These are phyloP conservation scores for Synergus laeviventris DNA, from an alignment of 2,888 invertebrate species.

Conservation along the genomic window DNA sequence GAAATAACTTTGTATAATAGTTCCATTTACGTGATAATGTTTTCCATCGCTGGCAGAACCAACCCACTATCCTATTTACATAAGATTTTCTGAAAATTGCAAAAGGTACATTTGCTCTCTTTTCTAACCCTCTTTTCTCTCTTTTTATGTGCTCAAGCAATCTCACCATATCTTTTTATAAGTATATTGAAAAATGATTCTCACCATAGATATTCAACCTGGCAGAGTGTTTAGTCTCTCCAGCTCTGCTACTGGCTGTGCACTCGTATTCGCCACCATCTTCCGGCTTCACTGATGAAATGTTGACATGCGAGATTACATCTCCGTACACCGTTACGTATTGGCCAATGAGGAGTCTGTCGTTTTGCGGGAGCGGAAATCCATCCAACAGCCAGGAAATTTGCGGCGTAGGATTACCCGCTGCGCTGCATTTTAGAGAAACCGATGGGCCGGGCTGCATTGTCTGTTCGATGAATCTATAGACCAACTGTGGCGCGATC, in stretches of 20 bases:
- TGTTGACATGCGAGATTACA: slow-evolving; percentile 77
- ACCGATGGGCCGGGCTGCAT: slow-evolving; percentile 77
- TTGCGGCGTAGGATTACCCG: slow-evolving; percentile 77
- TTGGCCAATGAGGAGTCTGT: slow-evolving; percentile 77
- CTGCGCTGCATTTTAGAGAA: slow-evolving; percentile 76
- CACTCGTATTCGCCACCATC: slow-evolving; percentile 79
- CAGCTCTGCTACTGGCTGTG: slow-evolving; percentile 77
- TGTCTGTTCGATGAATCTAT: slow-evolving; percentile 77
- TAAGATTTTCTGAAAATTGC: slow-evolving; percentile 30
- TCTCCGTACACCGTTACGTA: slow-evolving; percentile 77
- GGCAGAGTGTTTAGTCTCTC: slow-evolving; percentile 76
- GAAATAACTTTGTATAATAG: slow-evolving; percentile 22
- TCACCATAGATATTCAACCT: slow-evolving; percentile 80
- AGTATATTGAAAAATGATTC: slow-evolving; percentile 44
- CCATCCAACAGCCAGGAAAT: slow-evolving; percentile 78
- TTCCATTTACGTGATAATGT: slow-evolving; percentile 31
- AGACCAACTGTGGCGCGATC: slow-evolving; percentile 77
- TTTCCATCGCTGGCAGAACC: not conserved
- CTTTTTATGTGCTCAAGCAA: not conserved
- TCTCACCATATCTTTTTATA: not conserved
- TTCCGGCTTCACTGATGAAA: slow-evolving; percentile 75
- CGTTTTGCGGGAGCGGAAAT: slow-evolving; percentile 76
- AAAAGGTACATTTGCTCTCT: not conserved
- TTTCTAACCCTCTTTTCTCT: not conserved
- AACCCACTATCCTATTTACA: slow-evolving; percentile 8